phyloP scores from a whole-genome alignment of 2,888 invertebrate genomes.

The Tipula confusa region DNA sequence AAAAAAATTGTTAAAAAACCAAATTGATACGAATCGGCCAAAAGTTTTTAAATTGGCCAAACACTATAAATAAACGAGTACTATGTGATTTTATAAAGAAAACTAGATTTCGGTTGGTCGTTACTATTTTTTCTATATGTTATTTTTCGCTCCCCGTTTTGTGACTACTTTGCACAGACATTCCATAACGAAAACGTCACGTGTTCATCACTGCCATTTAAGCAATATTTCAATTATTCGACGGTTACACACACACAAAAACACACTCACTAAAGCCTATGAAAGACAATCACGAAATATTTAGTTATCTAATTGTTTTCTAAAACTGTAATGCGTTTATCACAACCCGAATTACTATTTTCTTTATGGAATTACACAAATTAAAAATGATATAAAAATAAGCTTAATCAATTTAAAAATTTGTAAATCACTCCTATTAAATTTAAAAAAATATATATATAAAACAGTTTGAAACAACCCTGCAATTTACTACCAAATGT shows the following conservation, averaged over 20 bases:
- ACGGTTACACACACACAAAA: background rate
- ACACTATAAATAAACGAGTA: background rate
- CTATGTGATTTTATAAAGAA: background rate
- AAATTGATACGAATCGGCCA: background rate
- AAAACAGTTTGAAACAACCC: background rate
- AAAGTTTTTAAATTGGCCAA: conserved; percentile 9
- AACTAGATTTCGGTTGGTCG: background rate
- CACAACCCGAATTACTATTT: background rate
- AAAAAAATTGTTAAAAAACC: background rate
- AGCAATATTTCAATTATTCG: background rate
- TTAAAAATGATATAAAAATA: background rate
- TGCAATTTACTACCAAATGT: background rate
- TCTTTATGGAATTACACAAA: background rate
- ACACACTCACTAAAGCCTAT: background rate
- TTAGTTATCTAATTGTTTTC: no score
- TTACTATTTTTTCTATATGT: background rate
- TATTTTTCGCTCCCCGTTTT: background rate
- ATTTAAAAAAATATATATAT: background rate
- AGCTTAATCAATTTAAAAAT: background rate
- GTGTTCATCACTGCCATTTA: background rate
- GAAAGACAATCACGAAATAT: background rate
- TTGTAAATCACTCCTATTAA: background rate
- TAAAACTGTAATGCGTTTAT: background rate
- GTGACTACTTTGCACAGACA: background rate
- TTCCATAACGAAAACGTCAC: background rate